These are phyloP conservation scores for Heliconius ismenius DNA, from an alignment of 2,888 invertebrate species.

Conservation along the genomic window DNA sequence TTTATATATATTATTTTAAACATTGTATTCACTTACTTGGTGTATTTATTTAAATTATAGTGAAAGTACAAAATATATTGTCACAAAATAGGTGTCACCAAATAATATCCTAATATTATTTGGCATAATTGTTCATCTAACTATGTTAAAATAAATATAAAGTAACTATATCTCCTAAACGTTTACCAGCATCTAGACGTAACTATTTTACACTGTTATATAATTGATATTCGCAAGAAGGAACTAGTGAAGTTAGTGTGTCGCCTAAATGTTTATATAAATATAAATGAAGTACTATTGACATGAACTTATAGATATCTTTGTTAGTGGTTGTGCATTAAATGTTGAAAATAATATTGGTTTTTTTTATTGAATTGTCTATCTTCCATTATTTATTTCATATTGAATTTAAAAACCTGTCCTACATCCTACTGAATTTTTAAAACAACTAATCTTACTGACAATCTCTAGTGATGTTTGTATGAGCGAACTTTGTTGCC, in stretches of 20 bases:
- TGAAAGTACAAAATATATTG: slow-evolving; percentile 2
- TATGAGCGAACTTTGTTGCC: not conserved
- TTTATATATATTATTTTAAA: slow-evolving; percentile 17
- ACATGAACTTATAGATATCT: slow-evolving; percentile 23
- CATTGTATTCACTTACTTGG: not conserved
- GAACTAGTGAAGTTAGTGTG: slow-evolving; percentile 10
- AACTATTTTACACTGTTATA: slow-evolving; percentile 20
- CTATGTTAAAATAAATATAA: slow-evolving; percentile 15
- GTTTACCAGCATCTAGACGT: not conserved
- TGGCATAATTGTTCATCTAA: not conserved
- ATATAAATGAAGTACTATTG: slow-evolving; percentile 22
- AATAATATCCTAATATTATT: not conserved
- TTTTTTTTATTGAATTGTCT: slow-evolving; percentile 25
- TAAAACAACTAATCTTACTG: not conserved
- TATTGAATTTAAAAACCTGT: not conserved
- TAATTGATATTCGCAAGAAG: slow-evolving; percentile 16
- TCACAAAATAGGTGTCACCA: not conserved
- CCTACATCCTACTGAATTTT: not conserved
- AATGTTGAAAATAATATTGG: slow-evolving; percentile 26
- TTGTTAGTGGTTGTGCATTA: slow-evolving; percentile 40
- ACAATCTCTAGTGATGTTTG: not conserved
- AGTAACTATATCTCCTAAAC: slow-evolving; percentile 23
- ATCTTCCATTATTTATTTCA: not conserved
- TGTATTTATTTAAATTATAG: not conserved
- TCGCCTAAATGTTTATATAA: slow-evolving; percentile 27